Base-by-base conservation (phyloP, 2,113 vertebrate species). In the Ochotona princeps region DNA sequence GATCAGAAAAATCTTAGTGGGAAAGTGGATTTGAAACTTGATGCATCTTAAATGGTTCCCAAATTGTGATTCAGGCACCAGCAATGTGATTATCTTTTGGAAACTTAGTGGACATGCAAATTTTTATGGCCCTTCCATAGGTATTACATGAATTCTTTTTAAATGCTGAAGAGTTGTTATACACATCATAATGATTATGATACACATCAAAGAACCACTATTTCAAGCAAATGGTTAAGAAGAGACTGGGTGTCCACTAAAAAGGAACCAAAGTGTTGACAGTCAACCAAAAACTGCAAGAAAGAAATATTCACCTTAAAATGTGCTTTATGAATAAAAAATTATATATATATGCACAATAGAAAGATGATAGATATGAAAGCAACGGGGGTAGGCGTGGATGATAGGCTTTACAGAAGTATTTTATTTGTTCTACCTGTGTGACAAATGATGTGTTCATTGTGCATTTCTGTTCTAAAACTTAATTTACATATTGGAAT, bases 151-250 rank as follows among this genome's bases (percentile, higher is more conserved):
- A 44, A 44, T 44, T 44, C 38, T 44, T 44, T 44, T 44, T 44
- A 44, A 44, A 44, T 44, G 38, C 38, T 44, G 38, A 44, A 44
- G 6, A 44, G 6, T 44, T 44, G 38, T 9, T 35, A 17, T 5
- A 2, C 2, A 9, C 38, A 32, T 30, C 5, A 10, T 44, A 44
- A 44, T 44, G 38, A 6, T 65, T 25, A 0, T 9, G 49, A 17
- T 5, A 2, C 2, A 9, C 49, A 32, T 30, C 5, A 10, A 28
- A 35, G 28, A 83, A 28, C 2, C 61, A 44, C 70, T 76, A 32
- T 38, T 66, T 80, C 32, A 66, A 23, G 88, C 28, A 49, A n/a
- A 49, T 4, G 49, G 21, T 75, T 72, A 25, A 26, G 49, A 35
- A 75, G 38, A 30, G 6, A 26, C 32, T 83, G 30, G 9, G 3